Evolutionary conservation across 2,797 vertebrate genomes (phyloP).

Genomic region (Chlorospingus flavigularis): DNA sequence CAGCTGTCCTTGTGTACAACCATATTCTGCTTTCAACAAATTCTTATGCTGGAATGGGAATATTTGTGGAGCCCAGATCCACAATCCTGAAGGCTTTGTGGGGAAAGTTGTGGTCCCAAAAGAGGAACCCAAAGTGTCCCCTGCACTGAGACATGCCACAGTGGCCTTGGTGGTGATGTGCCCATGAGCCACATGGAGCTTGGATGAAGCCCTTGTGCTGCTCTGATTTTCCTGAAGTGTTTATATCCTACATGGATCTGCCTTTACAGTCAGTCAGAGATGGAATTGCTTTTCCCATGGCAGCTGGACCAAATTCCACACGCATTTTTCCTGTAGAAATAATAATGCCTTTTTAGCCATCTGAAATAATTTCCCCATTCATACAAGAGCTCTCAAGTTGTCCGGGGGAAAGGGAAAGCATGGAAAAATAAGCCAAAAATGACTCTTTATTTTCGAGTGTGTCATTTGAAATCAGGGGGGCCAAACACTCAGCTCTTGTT

Average conservation of each 20-base stretch:
- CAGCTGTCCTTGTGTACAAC: constrained; percentile 17
- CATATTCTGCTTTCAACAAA: neutral
- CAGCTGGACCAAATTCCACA: neutral
- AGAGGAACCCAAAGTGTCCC: neutral
- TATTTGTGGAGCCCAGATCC: neutral
- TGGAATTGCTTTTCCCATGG: neutral
- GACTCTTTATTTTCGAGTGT: neutral
- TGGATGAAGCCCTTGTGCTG: neutral
- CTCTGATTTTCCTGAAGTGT: neutral
- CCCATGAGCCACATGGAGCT: neutral
- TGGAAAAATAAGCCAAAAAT: neutral
- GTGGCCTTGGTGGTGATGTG: neutral
- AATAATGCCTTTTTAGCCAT: neutral
- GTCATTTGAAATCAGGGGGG: neutral
- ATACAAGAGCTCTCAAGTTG: neutral
- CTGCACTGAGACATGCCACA: accelerated
- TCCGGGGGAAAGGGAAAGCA: neutral
- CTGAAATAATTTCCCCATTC: constrained; percentile 8
- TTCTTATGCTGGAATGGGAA: neutral
- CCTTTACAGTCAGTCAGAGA: neutral
- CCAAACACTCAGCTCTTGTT: neutral
- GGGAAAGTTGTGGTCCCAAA: neutral
- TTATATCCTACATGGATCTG: neutral
- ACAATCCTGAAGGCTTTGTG: neutral
- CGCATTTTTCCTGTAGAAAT: neutral